Conservation (phyloP, 2,113 vertebrate genomes). For the Brachypodius melanocephalos region DNA sequence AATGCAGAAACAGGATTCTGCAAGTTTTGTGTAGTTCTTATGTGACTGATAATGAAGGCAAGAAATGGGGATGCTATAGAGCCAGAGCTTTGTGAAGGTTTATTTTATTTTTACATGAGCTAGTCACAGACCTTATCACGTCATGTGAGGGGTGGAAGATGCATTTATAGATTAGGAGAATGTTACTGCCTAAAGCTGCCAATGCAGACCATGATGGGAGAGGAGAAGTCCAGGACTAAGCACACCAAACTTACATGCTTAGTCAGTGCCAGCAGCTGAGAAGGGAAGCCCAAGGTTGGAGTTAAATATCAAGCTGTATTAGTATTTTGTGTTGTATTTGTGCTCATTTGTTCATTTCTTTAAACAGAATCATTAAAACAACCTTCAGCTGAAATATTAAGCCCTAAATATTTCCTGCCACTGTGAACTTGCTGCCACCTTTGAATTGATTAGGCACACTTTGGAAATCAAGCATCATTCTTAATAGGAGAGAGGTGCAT, state of each 20-base stretch:
- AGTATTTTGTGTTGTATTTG: not conserved
- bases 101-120: not conserved
- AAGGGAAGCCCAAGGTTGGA: not conserved
- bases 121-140: not conserved
- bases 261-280: not conserved
- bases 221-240: not conserved
- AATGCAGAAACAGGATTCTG: not conserved
- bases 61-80: not conserved
- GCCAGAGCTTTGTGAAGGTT: not conserved
- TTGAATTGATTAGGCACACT: constrained; percentile 48
- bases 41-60: not conserved
- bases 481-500: not conserved
- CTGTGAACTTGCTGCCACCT: constrained; percentile 1
- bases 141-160: not conserved
- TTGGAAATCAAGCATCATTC: constrained; percentile 26
- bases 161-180: not conserved
- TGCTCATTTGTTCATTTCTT: not conserved
- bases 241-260: accelerated
- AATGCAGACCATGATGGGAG: not conserved
- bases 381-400: constrained; percentile 10
- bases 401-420: constrained; percentile 4
- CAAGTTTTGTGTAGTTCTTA: not conserved
- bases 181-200: not conserved
- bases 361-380: not conserved
- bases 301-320: not conserved